Conservation (phyloP, 2,888 invertebrate genomes). For the Brenthis daphne region DNA sequence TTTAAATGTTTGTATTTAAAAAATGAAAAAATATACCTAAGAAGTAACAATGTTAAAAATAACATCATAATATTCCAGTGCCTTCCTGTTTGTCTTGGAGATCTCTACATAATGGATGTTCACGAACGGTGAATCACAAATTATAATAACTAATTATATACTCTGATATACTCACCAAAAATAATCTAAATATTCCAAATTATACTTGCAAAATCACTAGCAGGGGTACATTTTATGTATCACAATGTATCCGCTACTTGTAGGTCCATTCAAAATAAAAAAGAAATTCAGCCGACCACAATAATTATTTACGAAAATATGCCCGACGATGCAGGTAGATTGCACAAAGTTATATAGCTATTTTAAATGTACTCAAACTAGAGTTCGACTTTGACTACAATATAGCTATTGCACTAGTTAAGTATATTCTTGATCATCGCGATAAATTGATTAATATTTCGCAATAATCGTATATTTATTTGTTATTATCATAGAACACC, state of each 20-base stretch:
- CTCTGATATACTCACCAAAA: slow-evolving; percentile 67
- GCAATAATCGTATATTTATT: slow-evolving; percentile 73
- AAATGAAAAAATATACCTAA: slow-evolving; percentile 15
- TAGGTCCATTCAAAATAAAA: slow-evolving; percentile 60
- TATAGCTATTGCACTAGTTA: slow-evolving; percentile 70
- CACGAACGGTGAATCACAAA: slow-evolving; percentile 62
- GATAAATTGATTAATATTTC: slow-evolving; percentile 59
- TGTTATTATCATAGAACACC: slow-evolving; percentile 77
- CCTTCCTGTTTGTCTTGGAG: slow-evolving; percentile 41
- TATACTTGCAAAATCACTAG: slow-evolving; percentile 55
- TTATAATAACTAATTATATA: slow-evolving; percentile 58
- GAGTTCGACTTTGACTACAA: slow-evolving; percentile 53
- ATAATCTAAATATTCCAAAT: slow-evolving; percentile 57
- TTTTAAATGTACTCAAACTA: slow-evolving; percentile 55
- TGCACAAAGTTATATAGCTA: slow-evolving; percentile 66
- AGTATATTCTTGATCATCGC: slow-evolving; percentile 62
- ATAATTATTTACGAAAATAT: slow-evolving; percentile 73
- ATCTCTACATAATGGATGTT: slow-evolving; percentile 41
- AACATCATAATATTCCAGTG: slow-evolving; percentile 31
- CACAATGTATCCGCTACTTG: slow-evolving; percentile 59
- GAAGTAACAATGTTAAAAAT: slow-evolving; percentile 28
- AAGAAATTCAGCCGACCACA: slow-evolving; percentile 60
- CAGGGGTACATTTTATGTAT: slow-evolving; percentile 60
- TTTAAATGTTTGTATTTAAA: slow-evolving; percentile 8
- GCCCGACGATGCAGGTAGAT: slow-evolving; percentile 76